Percentiles rank a stretch among this genome's conserved stretches.
phyloP scores from a whole-genome alignment of 2,888 invertebrate genomes.

The Leptogaster cylindrica region DNA sequence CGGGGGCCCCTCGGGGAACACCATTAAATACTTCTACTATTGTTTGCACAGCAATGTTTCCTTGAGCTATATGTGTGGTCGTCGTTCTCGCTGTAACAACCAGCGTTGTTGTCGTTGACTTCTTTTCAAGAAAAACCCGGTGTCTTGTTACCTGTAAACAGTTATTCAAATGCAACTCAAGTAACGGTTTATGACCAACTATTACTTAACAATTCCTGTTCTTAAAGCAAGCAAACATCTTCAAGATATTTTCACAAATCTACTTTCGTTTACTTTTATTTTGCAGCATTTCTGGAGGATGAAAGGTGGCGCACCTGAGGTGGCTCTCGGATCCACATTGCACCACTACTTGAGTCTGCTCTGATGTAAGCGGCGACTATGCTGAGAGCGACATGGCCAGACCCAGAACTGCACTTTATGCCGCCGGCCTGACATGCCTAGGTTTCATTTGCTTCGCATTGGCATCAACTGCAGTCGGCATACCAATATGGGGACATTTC shows the following conservation, averaged over 20 bases:
- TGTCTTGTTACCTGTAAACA: constrained; percentile 32
- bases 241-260: no score
- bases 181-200: background rate
- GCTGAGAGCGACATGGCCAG: constrained; percentile 57
- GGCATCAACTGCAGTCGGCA: constrained; percentile 81
- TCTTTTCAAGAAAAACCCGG: constrained; percentile 10
- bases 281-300: constrained; percentile 21
- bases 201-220: background rate
- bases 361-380: constrained; percentile 42
- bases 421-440: constrained; percentile 61
- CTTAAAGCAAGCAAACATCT: background rate
- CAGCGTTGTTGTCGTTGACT: no score
- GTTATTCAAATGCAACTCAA: background rate
- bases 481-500: constrained; percentile 88
- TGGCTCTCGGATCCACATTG: background rate
- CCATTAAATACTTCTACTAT: constrained; percentile 17
- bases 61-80: background rate
- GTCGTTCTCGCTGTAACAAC: no score
- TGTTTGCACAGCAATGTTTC: constrained; percentile 8
- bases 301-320: background rate
- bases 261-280: no score
- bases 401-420: constrained; percentile 60
- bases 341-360: constrained; percentile 3
- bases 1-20: background rate
- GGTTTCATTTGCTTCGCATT: constrained; percentile 82